phyloP scores from a whole-genome alignment of 2,888 invertebrate species.

The Cephonodes hylas region DNA sequence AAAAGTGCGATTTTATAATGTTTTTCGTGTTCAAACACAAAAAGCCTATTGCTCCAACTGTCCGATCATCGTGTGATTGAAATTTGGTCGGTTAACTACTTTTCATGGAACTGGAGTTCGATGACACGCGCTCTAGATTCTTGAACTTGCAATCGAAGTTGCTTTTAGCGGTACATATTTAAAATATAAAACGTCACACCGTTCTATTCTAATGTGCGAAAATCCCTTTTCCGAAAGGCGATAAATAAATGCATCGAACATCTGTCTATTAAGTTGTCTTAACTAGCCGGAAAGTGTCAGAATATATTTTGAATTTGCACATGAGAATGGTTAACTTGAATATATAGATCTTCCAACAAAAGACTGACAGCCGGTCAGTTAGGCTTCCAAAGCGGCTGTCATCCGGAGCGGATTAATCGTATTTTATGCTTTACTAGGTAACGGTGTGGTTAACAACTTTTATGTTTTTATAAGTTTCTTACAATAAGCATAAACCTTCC shows the following conservation, averaged over 20 bases:
- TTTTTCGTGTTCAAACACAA: slow-evolving; percentile 53
- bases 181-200: neutral
- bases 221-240: neutral
- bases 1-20: slow-evolving; percentile 54
- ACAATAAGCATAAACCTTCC: no score
- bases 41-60: slow-evolving; percentile 42
- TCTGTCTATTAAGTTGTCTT: neutral
- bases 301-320: neutral
- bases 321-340: neutral
- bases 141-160: slow-evolving; percentile 9
- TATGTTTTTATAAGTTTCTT: no score
- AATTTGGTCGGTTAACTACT: slow-evolving; percentile 48
- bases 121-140: slow-evolving; percentile 32
- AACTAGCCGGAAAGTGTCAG: neutral
- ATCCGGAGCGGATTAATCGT: neutral
- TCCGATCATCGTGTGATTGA: slow-evolving; percentile 50
- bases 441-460: neutral
- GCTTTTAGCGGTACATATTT: neutral
- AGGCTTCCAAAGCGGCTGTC: neutral
- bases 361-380: neutral
- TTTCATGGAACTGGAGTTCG: slow-evolving; percentile 50
- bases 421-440: neutral
- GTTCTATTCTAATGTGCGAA: neutral
- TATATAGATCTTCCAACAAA: neutral
- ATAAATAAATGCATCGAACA: neutral